phyloP scores from a whole-genome alignment of 2,113 vertebrate genomes.

The Proterorhinus semilunaris region DNA sequence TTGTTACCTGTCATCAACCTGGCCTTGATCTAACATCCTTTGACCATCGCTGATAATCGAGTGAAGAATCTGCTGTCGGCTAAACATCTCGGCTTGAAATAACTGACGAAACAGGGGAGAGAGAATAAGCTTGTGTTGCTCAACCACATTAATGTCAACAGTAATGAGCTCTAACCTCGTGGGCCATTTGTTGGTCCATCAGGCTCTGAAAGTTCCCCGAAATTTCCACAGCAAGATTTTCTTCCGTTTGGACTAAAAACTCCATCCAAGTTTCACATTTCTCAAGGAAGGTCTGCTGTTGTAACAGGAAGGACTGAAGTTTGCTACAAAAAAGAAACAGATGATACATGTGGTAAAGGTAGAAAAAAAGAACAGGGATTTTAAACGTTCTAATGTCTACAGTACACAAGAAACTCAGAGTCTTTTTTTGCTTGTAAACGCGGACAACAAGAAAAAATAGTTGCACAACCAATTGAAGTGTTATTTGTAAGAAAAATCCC shows the following conservation, averaged over 20 bases:
- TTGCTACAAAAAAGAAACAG: conserved; percentile 78
- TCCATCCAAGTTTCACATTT: conserved; percentile 99
- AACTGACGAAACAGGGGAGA: conserved; percentile 71
- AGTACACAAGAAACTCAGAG: too few relatives aligned
- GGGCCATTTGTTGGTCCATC: conserved; percentile 91
- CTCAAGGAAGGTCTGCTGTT: conserved; percentile 96
- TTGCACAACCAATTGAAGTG: too few relatives aligned
- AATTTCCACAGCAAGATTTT: conserved; percentile 91
- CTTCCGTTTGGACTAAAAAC: conserved; percentile 92
- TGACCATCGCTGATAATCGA: conserved; percentile 95
- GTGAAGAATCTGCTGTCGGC: conserved; percentile 96
- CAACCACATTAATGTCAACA: background rate
- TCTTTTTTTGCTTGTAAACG: too few relatives aligned
- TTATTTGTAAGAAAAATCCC: too few relatives aligned
- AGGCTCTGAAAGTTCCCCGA: conserved; percentile 93
- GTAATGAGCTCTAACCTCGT: conserved; percentile 79
- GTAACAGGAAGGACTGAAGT: conserved; percentile 92
- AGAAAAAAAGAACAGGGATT: background rate
- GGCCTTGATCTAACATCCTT: conserved; percentile 92
- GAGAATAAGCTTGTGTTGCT: background rate
- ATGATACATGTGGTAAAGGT: background rate
- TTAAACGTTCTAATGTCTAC: background rate
- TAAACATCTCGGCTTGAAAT: conserved; percentile 99
- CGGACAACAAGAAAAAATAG: too few relatives aligned
- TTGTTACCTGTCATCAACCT: conserved; percentile 93